These are phyloP conservation scores for Eurytoma adleriae DNA, from an alignment of 2,888 invertebrate genomes.

Conservation along the genomic window DNA sequence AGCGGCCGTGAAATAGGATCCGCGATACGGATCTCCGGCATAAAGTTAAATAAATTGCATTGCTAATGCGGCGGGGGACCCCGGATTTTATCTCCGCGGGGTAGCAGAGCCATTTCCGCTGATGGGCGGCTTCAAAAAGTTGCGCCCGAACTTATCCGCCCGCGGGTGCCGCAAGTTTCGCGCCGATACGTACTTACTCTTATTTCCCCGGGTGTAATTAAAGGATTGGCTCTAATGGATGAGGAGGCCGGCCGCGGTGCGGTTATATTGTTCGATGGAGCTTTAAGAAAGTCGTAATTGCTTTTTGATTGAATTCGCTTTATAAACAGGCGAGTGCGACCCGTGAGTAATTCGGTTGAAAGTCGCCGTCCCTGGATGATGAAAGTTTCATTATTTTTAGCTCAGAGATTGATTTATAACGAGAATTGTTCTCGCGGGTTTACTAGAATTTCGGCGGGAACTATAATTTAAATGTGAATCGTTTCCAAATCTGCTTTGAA, in stretches of 20 bases:
- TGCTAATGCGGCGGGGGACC: conserved; percentile 3
- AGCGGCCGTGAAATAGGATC: conserved; percentile 30
- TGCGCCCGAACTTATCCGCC: not conserved
- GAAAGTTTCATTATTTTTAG: conserved; percentile 34
- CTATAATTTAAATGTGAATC: no score
- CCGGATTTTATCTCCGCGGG: not conserved
- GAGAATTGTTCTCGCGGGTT: not conserved
- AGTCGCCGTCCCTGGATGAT: not conserved
- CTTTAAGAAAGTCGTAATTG: conserved; percentile 36
- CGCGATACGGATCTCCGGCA: conserved; percentile 36
- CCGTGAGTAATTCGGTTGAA: not conserved
- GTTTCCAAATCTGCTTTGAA: no score
- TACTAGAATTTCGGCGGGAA: not conserved
- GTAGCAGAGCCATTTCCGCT: not conserved
- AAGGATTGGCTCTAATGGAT: conserved; percentile 27
- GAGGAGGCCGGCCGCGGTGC: not conserved
- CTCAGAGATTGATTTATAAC: conserved; percentile 5
- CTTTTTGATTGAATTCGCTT: conserved; percentile 45
- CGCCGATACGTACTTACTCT: not conserved
- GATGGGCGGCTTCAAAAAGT: not conserved
- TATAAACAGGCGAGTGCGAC: conserved; percentile 14
- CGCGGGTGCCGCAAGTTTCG: not conserved
- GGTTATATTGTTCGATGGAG: conserved; percentile 2
- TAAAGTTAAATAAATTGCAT: conserved; percentile 45
- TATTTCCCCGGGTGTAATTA: conserved; percentile 29